Percentiles rank a stretch among this genome's conserved stretches.
These are phyloP conservation scores for Platysternon megacephalum DNA, from an alignment of 2,113 vertebrate species.

Conservation along the genomic window DNA sequence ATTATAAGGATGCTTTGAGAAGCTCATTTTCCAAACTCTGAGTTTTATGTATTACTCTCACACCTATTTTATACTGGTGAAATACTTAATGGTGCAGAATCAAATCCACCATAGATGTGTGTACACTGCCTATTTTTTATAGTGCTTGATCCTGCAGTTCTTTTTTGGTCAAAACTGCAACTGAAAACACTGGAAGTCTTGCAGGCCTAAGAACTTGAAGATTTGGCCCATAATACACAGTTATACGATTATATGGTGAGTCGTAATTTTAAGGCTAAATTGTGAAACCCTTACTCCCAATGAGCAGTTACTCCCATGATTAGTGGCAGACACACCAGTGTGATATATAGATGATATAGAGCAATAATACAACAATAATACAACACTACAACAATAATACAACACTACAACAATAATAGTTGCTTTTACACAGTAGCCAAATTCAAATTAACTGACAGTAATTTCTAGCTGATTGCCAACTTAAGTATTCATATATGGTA, in stretches of 20 bases:
- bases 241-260: background rate
- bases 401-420: no score
- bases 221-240: background rate
- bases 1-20: background rate
- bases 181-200: background rate
- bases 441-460: no score
- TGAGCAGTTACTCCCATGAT: background rate
- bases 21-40: background rate
- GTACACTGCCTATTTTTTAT: background rate
- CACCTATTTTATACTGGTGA: background rate
- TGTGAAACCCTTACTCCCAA: fast-evolving
- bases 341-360: background rate
- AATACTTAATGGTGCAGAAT: background rate
- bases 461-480: no score
- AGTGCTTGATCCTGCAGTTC: background rate
- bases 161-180: background rate
- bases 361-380: no score
- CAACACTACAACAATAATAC: no score
- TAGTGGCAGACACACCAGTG: background rate
- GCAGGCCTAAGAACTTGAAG: background rate
- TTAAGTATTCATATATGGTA: no score
- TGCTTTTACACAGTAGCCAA: no score
- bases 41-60: background rate
- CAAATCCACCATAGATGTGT: background rate
- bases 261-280: background rate